These are phyloP conservation scores for Emydura subglobosa DNA, from an alignment of 2,113 vertebrate genomes.

Conservation along the genomic window DNA sequence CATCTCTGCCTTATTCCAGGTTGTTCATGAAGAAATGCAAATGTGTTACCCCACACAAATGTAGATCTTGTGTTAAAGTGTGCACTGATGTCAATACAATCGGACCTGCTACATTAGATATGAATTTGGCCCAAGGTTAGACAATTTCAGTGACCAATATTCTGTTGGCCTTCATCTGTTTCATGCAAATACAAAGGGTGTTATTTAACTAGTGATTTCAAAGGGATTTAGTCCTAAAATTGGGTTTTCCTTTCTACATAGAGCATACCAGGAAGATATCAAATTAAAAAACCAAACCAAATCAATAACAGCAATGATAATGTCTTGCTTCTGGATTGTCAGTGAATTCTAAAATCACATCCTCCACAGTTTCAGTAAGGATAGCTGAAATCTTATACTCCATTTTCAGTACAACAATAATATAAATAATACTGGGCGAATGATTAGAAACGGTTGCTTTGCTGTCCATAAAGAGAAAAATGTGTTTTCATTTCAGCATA, in stretches of 20 bases:
- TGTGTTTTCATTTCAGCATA: slow-evolving; percentile 8
- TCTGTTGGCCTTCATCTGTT: slow-evolving; percentile 6
- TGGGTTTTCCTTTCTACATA: not conserved
- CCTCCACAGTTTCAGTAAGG: not conserved
- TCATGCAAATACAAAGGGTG: slow-evolving; percentile 7
- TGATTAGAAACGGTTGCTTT: not conserved
- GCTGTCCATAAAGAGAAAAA: slow-evolving; percentile 10
- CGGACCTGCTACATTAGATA: not conserved
- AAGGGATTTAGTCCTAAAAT: slow-evolving; percentile 2
- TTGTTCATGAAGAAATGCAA: not conserved
- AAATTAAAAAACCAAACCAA: not conserved
- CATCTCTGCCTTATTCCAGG: not conserved
- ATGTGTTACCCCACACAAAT: not conserved
- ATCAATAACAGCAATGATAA: slow-evolving; percentile 29
- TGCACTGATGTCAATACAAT: not conserved
- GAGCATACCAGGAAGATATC: not conserved
- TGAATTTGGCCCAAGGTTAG: not conserved
- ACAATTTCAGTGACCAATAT: not conserved
- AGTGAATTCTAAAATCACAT: not conserved
- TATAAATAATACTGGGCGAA: slow-evolving; percentile 39
- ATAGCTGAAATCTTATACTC: slow-evolving; percentile 44
- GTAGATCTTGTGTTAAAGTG: not conserved
- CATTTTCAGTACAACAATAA: slow-evolving; percentile 44
- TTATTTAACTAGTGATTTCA: not conserved
- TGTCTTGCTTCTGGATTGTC: slow-evolving; percentile 2